Evolutionary conservation across 1,140 invertebrate genomes (phyloP).

Genomic region (Chrysomallon squamiferum): DNA sequence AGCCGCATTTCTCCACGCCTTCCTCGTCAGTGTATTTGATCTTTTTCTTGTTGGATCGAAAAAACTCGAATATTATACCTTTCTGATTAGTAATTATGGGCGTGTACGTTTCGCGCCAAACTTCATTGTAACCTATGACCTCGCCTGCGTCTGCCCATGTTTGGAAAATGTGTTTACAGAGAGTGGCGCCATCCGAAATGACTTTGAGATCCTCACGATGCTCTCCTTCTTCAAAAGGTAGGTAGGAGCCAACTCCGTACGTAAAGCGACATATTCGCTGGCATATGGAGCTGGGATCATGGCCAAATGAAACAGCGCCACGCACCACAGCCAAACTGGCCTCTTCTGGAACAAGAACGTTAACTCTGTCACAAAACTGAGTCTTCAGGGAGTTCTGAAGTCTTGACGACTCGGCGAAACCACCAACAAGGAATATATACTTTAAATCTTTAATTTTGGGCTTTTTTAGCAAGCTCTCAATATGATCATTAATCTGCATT

Average conservation of each 20-base stretch:
- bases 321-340: conserved; percentile 55
- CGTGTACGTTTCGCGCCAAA: conserved; percentile 68
- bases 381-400: conserved; percentile 67
- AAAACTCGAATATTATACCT: conserved; percentile 69
- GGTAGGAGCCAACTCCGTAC: conserved; percentile 71
- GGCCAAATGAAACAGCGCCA: conserved; percentile 70
- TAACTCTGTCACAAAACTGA: conserved; percentile 63
- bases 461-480: conserved; percentile 42
- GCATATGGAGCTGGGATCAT: conserved; percentile 68
- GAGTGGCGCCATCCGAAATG: conserved; percentile 65
- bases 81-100: conserved; percentile 67
- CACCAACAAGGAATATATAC: conserved; percentile 70
- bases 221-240: conserved; percentile 66
- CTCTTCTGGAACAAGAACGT: conserved; percentile 68
- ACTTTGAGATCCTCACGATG: conserved; percentile 68
- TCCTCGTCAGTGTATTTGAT: conserved; percentile 69
- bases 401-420: conserved; percentile 69
- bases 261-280: conserved; percentile 68
- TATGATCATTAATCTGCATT: conserved; percentile 51
- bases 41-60: conserved; percentile 64
- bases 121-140: conserved; percentile 65
- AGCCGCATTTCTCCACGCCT: conserved; percentile 67
- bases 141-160: conserved; percentile 69
- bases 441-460: conserved; percentile 60
- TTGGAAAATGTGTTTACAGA: conserved; percentile 71